A percentile compares a stretch with the other conserved stretches of the same genome.
Conservation (phyloP, 2,113 vertebrate species). For the Formicarius rufipectus region DNA sequence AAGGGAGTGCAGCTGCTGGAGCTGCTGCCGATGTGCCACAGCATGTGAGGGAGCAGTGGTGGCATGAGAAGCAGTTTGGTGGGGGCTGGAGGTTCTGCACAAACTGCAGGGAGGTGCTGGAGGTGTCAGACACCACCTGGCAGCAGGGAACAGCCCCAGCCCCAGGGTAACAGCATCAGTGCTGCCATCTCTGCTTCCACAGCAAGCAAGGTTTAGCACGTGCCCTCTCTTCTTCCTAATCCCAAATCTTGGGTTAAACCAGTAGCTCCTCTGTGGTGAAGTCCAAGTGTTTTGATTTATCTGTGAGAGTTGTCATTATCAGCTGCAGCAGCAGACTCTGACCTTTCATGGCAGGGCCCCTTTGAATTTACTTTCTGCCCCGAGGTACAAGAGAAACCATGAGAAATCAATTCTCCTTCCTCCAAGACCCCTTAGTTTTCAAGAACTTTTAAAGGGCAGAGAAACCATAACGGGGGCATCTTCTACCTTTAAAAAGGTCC, state of each 20-base stretch:
- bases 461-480: neutral
- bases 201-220: neutral
- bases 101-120: neutral
- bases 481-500: neutral
- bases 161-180: accelerated
- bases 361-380: conserved; percentile 52
- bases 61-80: accelerated
- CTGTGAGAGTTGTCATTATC: conserved; percentile 20
- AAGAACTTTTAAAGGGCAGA: conserved; percentile 31
- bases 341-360: conserved; percentile 5
- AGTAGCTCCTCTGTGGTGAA: neutral
- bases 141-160: neutral
- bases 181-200: neutral
- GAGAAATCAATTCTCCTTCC: conserved; percentile 16
- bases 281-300: conserved; percentile 23
- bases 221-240: neutral
- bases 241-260: neutral
- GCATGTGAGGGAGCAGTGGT: neutral
- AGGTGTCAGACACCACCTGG: neutral
- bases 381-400: neutral
- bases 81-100: neutral
- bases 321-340: neutral
- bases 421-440: conserved; percentile 19
- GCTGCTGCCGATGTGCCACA: neutral
- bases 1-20: neutral